Base-by-base conservation (phyloP, 2,113 vertebrate genomes). In the Malaclemys terrapin region DNA sequence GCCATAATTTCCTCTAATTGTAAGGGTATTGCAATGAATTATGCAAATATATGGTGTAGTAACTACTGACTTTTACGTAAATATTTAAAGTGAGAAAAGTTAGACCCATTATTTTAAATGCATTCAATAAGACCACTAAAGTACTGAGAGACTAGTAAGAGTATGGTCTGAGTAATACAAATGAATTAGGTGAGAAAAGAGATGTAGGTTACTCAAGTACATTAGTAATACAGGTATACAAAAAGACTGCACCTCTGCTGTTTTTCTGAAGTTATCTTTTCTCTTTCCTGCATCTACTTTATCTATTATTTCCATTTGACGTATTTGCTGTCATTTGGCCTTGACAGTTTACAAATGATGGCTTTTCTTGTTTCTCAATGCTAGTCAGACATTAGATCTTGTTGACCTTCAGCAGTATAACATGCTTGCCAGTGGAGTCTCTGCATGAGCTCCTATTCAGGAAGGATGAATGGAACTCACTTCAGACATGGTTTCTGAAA, bases 321-420 rank as follows among this genome's bases (percentile, higher is more conserved):
- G 19, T 85, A 95, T 96, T 92, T 95, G 88, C 92, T 94, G 56
- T 96, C 2, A 0, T 93, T 93, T 94, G 81, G 85, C 92, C 72
- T 35, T 47, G 69, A 96, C 93, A 98, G 88, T 78, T 88, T 94
- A 88, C 91, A 95, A 93, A 94, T 92, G 95, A 97, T 96, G 75
- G 52, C 92, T 97, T 97, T 79, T 91, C 95, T 97, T 96, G 79
- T 95, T 97, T 96, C 93, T 93, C 83, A 88, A 87, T 89, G 80
- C 72, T 94, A 96, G 85, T 76, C 84, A 90, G 59, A 62, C 79
- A 78, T 95, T 96, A 97, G 92, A 95, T 97, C 88, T 95, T 95
- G 85, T 91, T 97, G 98, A 97, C 96, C 94, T 97, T 97, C 95
- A 97, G 89, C 90, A 84, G 35, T 85, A 90, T 94, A 87, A 6